These are phyloP conservation scores for Urocitellus parryii DNA, from an alignment of 2,113 vertebrate genomes.

Conservation along the genomic window DNA sequence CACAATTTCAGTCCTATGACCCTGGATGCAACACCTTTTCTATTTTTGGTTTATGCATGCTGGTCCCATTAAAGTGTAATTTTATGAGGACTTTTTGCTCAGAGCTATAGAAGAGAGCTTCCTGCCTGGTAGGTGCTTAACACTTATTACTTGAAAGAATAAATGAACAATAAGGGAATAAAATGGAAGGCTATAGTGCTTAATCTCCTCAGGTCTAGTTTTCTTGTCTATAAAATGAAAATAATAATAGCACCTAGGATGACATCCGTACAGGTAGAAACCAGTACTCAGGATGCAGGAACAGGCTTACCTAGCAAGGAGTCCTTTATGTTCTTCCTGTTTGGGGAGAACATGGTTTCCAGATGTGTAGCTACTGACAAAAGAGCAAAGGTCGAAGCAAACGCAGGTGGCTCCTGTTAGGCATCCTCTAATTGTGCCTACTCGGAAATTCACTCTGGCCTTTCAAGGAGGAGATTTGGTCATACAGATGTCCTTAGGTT, in stretches of 20 bases:
- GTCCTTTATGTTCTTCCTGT: constrained; percentile 22
- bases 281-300: neutral
- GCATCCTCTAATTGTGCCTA: neutral
- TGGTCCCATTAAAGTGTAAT: constrained; percentile 13
- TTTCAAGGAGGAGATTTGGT: constrained; percentile 8
- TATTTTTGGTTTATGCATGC: neutral
- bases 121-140: neutral
- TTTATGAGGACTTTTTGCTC: neutral
- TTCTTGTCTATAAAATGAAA: constrained; percentile 28
- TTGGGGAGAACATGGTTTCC: neutral
- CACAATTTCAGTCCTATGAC: neutral
- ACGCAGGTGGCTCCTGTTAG: constrained; percentile 30
- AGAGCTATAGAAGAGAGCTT: neutral
- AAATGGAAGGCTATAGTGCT: neutral
- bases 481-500: neutral
- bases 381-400: neutral
- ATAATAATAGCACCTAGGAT: neutral
- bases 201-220: neutral
- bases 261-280: neutral
- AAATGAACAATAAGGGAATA: neutral
- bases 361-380: constrained; percentile 26
- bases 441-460: constrained; percentile 27
- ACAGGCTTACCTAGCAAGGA: neutral
- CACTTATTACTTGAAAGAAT: neutral
- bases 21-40: neutral